Conservation (phyloP, 2,888 invertebrate genomes). For the Leptopterna dolabrata region DNA sequence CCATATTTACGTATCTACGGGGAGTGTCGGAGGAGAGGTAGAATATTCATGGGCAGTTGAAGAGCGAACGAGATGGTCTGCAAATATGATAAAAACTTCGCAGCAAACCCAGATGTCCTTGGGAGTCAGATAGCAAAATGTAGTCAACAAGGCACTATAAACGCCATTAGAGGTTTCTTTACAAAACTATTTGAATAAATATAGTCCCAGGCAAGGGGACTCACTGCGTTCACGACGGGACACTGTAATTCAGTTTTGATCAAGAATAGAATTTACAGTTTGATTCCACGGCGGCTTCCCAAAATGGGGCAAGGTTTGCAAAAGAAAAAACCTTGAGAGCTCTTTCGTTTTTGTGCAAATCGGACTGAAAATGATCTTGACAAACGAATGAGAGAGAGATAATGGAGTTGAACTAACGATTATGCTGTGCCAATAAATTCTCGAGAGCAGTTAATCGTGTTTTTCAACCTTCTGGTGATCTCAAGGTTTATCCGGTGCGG, state of each 20-base stretch:
- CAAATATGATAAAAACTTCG: conserved; percentile 4
- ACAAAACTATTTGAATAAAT: no score
- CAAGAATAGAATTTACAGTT: no score
- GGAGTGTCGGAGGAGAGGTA: not conserved
- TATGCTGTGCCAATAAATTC: not conserved
- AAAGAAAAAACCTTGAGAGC: no score
- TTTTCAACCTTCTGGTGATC: not conserved
- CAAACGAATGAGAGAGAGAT: not conserved
- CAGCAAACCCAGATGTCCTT: not conserved
- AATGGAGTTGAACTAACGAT: not conserved
- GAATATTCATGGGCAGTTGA: not conserved
- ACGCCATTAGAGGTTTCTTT: not conserved
- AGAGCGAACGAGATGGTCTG: not conserved
- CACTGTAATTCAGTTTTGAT: no score
- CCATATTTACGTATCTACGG: no score
- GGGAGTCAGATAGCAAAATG: not conserved
- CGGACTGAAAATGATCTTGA: no score
- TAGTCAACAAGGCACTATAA: not conserved
- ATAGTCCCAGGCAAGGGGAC: no score
- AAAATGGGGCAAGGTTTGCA: no score
- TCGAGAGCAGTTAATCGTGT: not conserved
- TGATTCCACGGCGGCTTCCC: no score
- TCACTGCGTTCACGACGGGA: no score
- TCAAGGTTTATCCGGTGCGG: not conserved
- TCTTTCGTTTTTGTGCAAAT: no score